Conservation (phyloP, 2,113 vertebrate genomes). For the Formicarius rufipectus region DNA sequence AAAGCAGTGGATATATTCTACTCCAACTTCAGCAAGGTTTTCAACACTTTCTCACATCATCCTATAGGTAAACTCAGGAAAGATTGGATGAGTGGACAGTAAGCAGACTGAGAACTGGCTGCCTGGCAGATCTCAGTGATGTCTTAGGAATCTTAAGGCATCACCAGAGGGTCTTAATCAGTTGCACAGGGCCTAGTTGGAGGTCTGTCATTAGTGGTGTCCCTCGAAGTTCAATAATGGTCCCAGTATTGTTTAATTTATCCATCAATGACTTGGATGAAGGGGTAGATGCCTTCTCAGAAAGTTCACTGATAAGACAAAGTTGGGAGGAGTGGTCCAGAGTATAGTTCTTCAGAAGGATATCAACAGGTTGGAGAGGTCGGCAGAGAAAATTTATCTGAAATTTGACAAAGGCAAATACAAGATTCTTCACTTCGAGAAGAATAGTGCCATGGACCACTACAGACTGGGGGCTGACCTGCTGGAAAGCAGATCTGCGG, state of each 20-base stretch:
- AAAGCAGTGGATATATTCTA: not conserved
- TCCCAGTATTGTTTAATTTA: not conserved
- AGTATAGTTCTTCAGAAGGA: not conserved
- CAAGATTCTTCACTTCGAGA: too few relatives aligned
- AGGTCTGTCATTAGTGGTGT: not conserved
- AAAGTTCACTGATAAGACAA: not conserved
- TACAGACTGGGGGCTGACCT: not conserved
- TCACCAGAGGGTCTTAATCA: not conserved
- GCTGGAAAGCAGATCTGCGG: not conserved
- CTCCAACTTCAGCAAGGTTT: not conserved
- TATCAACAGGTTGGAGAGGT: not conserved
- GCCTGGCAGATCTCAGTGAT: not conserved
- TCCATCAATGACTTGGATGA: not conserved
- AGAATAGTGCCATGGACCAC: not conserved
- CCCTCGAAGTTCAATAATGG: not conserved
- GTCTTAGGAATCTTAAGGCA: too few relatives aligned
- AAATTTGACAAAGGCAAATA: not conserved
- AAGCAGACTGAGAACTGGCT: not conserved
- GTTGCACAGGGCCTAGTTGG: not conserved
- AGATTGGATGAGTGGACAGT: too few relatives aligned
- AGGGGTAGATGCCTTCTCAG: not conserved
- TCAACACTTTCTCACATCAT: not conserved
- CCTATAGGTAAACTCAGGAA: not conserved
- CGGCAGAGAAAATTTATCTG: not conserved
- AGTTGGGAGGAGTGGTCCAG: not conserved